Conservation (phyloP, 2,113 vertebrate species). For the Rhinolophus sinicus region DNA sequence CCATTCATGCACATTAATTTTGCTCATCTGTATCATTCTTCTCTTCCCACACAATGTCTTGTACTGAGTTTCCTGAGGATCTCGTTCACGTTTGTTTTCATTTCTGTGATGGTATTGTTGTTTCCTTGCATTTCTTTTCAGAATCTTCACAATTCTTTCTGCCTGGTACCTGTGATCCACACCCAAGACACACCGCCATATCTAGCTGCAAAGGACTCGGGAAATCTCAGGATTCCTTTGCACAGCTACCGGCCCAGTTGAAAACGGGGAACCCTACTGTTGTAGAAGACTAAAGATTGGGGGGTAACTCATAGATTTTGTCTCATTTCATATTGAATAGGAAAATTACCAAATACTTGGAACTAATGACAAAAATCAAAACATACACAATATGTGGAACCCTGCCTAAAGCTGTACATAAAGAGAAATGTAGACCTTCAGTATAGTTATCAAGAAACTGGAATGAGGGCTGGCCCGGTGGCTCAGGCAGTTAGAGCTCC, state of each 20-base stretch:
- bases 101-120: neutral
- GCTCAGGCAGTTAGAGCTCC: no score
- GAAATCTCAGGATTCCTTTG: neutral
- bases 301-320: neutral
- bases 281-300: neutral
- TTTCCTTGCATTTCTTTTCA: neutral
- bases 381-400: no score
- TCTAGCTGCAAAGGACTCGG: neutral
- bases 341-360: neutral
- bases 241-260: neutral
- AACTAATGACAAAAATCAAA: neutral
- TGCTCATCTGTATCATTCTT: neutral
- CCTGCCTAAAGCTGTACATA: no score
- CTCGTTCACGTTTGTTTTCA: neutral
- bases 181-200: neutral
- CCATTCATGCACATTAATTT: fast-evolving
- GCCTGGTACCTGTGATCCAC: neutral
- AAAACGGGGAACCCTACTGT: neutral
- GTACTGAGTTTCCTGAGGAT: neutral
- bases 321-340: neutral
- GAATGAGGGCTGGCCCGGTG: no score
- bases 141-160: neutral
- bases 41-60: neutral
- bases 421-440: neutral
- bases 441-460: neutral